phyloP scores from a whole-genome alignment of 92 coral and sea anemone genomes.

The Siderastrea radians region DNA sequence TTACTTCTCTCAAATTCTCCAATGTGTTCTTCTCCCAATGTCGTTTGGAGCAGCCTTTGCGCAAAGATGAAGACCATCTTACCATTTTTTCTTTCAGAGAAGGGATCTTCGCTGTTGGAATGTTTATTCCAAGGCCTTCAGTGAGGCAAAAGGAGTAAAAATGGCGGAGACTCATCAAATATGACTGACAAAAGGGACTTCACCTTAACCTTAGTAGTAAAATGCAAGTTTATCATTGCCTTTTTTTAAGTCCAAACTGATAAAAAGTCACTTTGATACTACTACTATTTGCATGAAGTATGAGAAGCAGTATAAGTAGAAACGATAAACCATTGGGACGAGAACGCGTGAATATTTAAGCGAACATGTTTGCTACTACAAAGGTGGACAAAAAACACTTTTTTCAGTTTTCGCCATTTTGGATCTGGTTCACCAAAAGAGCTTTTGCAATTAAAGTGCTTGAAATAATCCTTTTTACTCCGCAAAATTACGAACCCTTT shows the following conservation, averaged over 20 bases:
- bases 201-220: slow-evolving; percentile 3
- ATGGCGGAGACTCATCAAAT: no score
- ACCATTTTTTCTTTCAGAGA: no score
- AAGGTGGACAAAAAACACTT: slow-evolving; percentile 4
- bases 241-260: slow-evolving; percentile 5
- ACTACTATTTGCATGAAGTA: slow-evolving; percentile 9
- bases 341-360: slow-evolving; percentile 3
- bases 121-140: no score
- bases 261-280: slow-evolving; percentile 14
- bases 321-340: slow-evolving; percentile 8
- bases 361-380: slow-evolving; percentile 16
- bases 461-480: no score
- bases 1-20: no score
- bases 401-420: slow-evolving; percentile 3
- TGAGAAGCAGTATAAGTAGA: slow-evolving; percentile 13
- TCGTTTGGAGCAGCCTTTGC: no score
- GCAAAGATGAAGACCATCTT: no score
- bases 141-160: no score
- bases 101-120: no score
- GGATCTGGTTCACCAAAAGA: slow-evolving; percentile 18
- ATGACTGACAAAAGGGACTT: neutral
- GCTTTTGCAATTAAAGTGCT: no score
- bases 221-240: slow-evolving; percentile 4
- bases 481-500: no score
- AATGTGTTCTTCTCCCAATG: no score